A percentile compares a stretch with the other conserved stretches of the same genome.
Evolutionary conservation across 1,140 invertebrate species (phyloP).

Genomic region (Panagrolaimus sp.): DNA sequence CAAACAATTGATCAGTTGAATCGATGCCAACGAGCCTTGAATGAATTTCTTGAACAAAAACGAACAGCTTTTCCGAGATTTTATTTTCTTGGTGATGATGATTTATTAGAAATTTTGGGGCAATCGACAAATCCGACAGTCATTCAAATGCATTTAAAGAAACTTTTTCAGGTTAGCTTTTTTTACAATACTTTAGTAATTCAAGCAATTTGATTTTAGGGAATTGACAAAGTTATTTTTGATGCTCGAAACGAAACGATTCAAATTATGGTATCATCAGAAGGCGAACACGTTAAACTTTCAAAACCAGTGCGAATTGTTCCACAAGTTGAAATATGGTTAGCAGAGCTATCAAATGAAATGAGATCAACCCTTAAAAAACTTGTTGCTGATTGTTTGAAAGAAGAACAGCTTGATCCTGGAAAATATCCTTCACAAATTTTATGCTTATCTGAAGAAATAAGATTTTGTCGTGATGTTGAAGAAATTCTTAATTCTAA

Average conservation of each 20-base stretch:
- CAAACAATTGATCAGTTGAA: slow-evolving; percentile 78
- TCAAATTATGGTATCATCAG: slow-evolving; percentile 70
- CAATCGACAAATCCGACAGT: slow-evolving; percentile 84
- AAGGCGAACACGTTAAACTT: slow-evolving; percentile 77
- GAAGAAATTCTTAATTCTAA: slow-evolving; percentile 71
- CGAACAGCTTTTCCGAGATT: slow-evolving; percentile 86
- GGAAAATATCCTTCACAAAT: slow-evolving; percentile 73
- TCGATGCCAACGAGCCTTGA: slow-evolving; percentile 84
- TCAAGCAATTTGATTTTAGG: slow-evolving; percentile 95
- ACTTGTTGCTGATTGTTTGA: slow-evolving; percentile 69
- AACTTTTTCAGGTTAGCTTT: slow-evolving; percentile 86
- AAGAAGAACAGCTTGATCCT: slow-evolving; percentile 66
- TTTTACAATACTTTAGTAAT: neutral
- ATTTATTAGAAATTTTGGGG: slow-evolving; percentile 97
- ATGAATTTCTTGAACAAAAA: slow-evolving; percentile 90
- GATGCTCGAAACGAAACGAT: slow-evolving; percentile 67
- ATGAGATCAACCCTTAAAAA: slow-evolving; percentile 72
- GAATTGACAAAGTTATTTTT: slow-evolving; percentile 73
- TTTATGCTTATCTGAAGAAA: slow-evolving; percentile 66
- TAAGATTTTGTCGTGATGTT: slow-evolving; percentile 74
- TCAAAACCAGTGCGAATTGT: slow-evolving; percentile 71
- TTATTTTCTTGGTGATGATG: slow-evolving; percentile 99
- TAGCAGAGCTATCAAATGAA: slow-evolving; percentile 61
- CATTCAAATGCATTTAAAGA: slow-evolving; percentile 98
- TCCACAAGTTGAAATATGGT: slow-evolving; percentile 72